A percentile compares a stretch with the other conserved stretches of the same genome.
Conservation (phyloP, 2,797 vertebrate genomes). For the Chloroceryle amazona region DNA sequence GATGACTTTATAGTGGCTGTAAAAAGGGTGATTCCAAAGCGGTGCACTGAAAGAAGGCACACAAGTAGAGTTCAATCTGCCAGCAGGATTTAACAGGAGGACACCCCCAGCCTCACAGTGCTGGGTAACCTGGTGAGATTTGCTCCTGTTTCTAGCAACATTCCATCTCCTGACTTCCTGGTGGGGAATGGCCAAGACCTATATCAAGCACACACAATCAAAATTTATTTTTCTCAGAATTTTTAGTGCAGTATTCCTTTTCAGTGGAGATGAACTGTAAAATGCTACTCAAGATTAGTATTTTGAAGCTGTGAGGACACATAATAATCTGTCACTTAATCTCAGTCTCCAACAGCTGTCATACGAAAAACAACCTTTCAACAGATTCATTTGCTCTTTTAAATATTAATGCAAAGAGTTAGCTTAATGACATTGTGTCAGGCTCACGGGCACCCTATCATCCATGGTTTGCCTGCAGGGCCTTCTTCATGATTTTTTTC, state of each 20-base stretch:
- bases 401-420: not conserved
- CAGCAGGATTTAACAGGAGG: not conserved
- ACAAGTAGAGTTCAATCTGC: not conserved
- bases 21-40: not conserved
- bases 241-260: not conserved
- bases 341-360: not conserved
- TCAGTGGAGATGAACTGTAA: not conserved
- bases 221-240: not conserved
- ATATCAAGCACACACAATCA: not conserved
- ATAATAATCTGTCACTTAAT: conserved; percentile 12
- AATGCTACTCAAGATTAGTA: not conserved
- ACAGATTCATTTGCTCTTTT: not conserved
- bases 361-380: not conserved
- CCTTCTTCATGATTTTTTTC: not conserved
- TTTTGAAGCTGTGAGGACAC: not conserved
- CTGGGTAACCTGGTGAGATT: not conserved
- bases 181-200: fast-evolving
- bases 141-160: not conserved
- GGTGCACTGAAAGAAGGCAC: not conserved
- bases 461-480: conserved; percentile 4
- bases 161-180: not conserved
- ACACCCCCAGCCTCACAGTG: fast-evolving
- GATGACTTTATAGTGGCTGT: not conserved
- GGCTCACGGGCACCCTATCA: not conserved
- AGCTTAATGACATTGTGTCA: conserved; percentile 1